phyloP scores from a whole-genome alignment of 2,797 vertebrate genomes.

The Emys orbicularis region DNA sequence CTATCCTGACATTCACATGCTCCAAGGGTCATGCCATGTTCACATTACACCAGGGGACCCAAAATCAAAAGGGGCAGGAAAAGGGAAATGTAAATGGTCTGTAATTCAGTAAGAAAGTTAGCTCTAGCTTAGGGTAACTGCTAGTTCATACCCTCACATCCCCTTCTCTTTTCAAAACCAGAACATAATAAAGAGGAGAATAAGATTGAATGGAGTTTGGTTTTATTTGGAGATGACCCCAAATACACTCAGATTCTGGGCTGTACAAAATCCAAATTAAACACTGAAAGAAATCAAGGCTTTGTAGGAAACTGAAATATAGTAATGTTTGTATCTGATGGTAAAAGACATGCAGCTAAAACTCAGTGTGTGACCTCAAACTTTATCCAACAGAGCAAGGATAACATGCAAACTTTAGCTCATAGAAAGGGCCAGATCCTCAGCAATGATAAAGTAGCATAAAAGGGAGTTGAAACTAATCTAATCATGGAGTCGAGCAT shows the following conservation, averaged over 20 bases:
- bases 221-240: neutral
- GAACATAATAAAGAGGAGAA: neutral
- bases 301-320: neutral
- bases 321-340: neutral
- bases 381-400: neutral
- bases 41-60: neutral
- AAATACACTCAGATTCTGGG: neutral
- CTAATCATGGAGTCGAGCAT: too few species aligned
- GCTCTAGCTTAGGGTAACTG: neutral
- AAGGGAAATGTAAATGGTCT: neutral
- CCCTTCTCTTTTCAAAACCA: neutral
- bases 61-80: neutral
- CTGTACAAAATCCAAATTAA: neutral
- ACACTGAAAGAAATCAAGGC: neutral
- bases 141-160: neutral
- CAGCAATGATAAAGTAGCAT: too few species aligned
- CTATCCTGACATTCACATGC: slow-evolving; percentile 33
- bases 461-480: too few species aligned
- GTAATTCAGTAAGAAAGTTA: neutral
- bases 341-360: neutral
- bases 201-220: neutral
- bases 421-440: too few species aligned
- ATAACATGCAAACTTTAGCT: neutral
- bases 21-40: neutral
- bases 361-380: neutral